These are phyloP conservation scores for Hafferia zeledoni DNA, from an alignment of 2,797 vertebrate species.

Conservation along the genomic window DNA sequence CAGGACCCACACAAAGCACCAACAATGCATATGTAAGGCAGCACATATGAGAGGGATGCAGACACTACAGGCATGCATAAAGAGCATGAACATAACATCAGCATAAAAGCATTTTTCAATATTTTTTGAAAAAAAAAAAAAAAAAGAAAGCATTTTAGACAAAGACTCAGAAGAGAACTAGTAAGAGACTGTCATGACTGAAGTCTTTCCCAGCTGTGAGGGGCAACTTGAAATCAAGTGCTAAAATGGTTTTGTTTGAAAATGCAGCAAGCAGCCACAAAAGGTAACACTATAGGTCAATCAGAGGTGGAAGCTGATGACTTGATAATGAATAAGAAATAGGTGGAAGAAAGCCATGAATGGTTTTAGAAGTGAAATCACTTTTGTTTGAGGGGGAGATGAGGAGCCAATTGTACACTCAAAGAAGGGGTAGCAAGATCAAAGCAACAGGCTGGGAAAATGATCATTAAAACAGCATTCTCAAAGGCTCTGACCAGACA, in stretches of 20 bases:
- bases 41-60: background rate
- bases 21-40: fast-evolving
- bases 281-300: background rate
- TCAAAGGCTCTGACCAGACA: background rate
- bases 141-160: background rate
- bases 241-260: background rate
- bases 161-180: background rate
- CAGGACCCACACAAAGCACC: background rate
- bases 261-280: background rate
- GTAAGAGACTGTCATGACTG: background rate
- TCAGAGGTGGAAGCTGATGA: background rate
- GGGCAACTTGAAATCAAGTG: background rate
- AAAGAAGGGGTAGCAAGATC: background rate
- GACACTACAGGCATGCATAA: background rate
- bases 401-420: background rate
- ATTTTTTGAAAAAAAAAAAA: background rate
- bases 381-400: background rate
- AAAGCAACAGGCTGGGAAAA: conserved; percentile 39
- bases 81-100: background rate
- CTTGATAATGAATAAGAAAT: background rate
- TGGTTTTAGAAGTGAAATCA: background rate
- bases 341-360: background rate
- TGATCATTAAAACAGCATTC: conserved; percentile 1
- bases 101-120: background rate
- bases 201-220: background rate